phyloP scores from a whole-genome alignment of 2,797 vertebrate species.

The Lepus townsendii region DNA sequence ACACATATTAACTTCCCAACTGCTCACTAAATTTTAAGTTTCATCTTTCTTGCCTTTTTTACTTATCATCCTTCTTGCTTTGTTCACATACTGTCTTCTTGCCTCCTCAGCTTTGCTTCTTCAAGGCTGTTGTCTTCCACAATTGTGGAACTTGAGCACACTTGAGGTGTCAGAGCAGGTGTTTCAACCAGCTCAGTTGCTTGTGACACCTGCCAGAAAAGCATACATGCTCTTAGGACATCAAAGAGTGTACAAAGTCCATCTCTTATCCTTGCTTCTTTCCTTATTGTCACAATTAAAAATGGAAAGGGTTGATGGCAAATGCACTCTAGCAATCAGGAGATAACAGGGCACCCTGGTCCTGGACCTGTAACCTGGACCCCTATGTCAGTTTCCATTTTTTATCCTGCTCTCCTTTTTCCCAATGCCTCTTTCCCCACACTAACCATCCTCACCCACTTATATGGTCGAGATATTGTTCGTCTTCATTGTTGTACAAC shows the following conservation, averaged over 20 bases:
- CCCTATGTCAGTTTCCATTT: background rate
- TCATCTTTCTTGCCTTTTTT: conserved; percentile 11
- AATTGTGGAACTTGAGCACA: background rate
- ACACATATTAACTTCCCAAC: conserved; percentile 3
- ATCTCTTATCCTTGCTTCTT: background rate
- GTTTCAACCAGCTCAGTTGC: background rate
- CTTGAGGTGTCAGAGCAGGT: background rate
- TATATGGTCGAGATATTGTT: background rate
- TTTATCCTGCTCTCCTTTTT: background rate
- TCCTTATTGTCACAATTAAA: background rate
- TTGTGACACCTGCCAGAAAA: background rate
- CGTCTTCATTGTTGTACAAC: background rate
- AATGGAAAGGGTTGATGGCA: background rate
- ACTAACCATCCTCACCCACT: background rate
- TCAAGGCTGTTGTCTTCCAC: background rate
- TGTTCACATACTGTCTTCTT: background rate
- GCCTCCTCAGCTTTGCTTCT: background rate
- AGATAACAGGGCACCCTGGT: background rate
- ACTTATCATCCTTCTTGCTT: background rate
- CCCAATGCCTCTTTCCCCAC: background rate
- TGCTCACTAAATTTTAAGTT: background rate
- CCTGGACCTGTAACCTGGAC: background rate
- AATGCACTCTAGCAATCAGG: background rate
- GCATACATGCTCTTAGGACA: background rate
- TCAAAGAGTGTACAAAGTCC: background rate